phyloP scores from a whole-genome alignment of 2,888 invertebrate species.

The Agapostemon virescens region DNA sequence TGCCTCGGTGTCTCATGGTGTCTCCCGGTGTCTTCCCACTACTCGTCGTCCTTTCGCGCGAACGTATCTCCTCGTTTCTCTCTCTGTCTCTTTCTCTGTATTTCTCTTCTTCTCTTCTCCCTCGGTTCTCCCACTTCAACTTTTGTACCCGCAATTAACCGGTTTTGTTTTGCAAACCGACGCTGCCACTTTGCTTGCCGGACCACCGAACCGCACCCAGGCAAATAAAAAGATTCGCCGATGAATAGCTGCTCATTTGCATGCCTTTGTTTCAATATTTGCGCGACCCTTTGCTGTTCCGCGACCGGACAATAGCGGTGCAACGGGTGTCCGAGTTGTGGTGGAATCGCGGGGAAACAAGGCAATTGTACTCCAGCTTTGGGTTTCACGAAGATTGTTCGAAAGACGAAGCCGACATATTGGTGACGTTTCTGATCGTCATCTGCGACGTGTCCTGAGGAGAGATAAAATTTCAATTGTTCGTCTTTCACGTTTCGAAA shows the following conservation, averaged over 20 bases:
- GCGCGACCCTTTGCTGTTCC: conserved; percentile 18
- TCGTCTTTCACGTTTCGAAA: no score
- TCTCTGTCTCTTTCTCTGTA: not conserved
- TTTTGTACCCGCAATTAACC: conserved; percentile 43
- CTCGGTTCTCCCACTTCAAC: not conserved
- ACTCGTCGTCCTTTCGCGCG: not conserved
- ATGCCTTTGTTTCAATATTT: conserved; percentile 55
- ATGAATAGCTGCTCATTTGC: conserved; percentile 46
- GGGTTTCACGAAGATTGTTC: no score
- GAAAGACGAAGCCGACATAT: no score
- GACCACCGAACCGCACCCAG: not conserved
- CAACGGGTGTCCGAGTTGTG: not conserved
- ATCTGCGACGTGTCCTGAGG: no score
- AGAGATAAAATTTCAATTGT: no score
- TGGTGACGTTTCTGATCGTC: no score
- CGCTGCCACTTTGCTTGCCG: conserved; percentile 36
- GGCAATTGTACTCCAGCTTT: no score
- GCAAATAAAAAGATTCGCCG: conserved; percentile 11
- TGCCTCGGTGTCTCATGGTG: not conserved
- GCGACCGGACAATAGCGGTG: conserved; percentile 7
- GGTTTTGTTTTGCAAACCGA: conserved; percentile 50
- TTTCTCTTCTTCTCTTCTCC: not conserved
- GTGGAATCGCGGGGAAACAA: not conserved
- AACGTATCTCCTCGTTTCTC: not conserved
- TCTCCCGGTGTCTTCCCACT: not conserved